Base-by-base conservation (phyloP, 2,113 vertebrate species). In the Seriola rivoliana region DNA sequence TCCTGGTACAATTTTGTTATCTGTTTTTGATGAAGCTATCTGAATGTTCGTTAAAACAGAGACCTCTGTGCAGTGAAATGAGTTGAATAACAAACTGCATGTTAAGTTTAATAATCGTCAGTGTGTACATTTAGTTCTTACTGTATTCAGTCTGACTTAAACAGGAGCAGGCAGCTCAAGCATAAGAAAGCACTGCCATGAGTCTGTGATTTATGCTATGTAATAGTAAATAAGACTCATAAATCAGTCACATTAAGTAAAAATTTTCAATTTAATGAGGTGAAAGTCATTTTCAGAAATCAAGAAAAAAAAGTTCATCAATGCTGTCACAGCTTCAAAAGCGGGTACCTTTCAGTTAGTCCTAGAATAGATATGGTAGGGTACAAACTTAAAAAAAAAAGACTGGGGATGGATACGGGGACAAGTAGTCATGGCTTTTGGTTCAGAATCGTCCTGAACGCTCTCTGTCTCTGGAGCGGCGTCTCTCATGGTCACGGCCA, bases 361-460 rank as follows among this genome's bases (percentile, higher is more conserved):
- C 79, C 82, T 75, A 81, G 55, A 90, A 75, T 59, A 86, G 50
- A 87, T 81, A 55, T 72, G 77, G 69, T 67, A 78, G 84, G 71
- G 66, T 76, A 86, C 76, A 84, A 90, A 80, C 80, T 84, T 85
- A 92, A 86, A 88, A 88, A 88, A 88, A 88, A 64, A 34, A 66
- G 66, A 86, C 44, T 63, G 66, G 42, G 63, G 58, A 75, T 84
- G 86, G 77, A 85, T 69, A 85, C 40, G 4, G 50, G 72, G 67
- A 78, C 32, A 42, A 83, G 60, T 68, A 95, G 95, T 95, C 95
- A 93, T 71, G 85, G 94, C 94, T 91, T 89, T 74, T 71, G 42
- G 94, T 93, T 99, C 96, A 99, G 96, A 99, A 99, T 84, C 97
- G 96, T 69, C 97, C 98, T 4, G 97, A 99, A 87, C 97, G 95